These are phyloP conservation scores for Takifugu flavidus DNA, from an alignment of 2,113 vertebrate genomes.

Conservation along the genomic window DNA sequence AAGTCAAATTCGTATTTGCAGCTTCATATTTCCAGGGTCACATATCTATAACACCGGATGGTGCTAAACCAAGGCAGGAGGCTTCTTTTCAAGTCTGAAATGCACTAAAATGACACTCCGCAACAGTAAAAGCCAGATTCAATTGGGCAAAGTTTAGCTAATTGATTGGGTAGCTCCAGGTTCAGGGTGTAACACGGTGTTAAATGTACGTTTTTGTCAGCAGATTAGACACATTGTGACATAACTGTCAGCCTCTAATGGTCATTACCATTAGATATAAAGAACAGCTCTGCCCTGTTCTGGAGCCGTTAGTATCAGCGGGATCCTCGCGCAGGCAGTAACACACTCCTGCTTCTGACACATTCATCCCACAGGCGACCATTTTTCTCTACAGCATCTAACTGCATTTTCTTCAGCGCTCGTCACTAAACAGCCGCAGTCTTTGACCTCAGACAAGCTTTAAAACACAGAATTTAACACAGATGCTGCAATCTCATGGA, in stretches of 20 bases:
- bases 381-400: background rate
- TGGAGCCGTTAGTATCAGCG: constrained; percentile 24
- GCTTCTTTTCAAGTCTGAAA: background rate
- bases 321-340: constrained; percentile 24
- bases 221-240: no score
- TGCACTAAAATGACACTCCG: background rate
- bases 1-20: background rate
- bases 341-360: constrained; percentile 2
- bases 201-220: no score
- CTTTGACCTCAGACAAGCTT: background rate
- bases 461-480: constrained; percentile 21
- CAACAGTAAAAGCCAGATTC: background rate
- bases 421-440: no score
- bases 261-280: constrained; percentile 2
- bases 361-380: background rate
- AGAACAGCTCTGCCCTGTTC: constrained; percentile 17
- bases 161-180: no score
- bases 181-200: no score
- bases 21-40: background rate
- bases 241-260: no score
- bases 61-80: background rate
- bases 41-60: background rate
- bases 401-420: no score
- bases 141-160: background rate
- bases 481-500: background rate